Conservation (phyloP, 2,888 invertebrate genomes). For the Saturnia japonica region DNA sequence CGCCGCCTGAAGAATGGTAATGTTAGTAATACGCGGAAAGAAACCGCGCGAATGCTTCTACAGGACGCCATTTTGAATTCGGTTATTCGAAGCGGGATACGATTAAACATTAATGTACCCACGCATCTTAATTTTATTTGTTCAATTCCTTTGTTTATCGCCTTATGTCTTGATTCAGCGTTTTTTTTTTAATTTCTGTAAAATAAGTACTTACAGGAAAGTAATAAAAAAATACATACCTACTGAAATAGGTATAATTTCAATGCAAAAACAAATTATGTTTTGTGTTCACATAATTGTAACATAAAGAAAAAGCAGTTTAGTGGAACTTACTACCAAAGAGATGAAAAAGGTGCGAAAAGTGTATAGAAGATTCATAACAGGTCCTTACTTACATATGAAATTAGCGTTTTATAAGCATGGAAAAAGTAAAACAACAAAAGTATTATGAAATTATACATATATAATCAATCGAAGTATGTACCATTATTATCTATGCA, state of each 20-base stretch:
- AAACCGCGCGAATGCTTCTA: conserved; percentile 66
- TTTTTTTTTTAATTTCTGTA: conserved; percentile 13
- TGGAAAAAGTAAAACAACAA: too few species aligned
- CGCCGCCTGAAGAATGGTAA: conserved; percentile 81
- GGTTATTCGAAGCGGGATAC: conserved; percentile 43
- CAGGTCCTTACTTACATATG: too few species aligned
- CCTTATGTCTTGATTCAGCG: not conserved
- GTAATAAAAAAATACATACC: not conserved
- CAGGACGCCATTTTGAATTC: conserved; percentile 74
- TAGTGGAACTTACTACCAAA: too few species aligned
- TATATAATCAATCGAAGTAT: too few species aligned
- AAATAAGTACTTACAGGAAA: not conserved
- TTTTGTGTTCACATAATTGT: too few species aligned
- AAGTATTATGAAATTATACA: too few species aligned
- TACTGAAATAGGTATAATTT: not conserved
- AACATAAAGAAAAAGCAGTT: too few species aligned
- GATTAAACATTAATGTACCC: conserved; percentile 34
- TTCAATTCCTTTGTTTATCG: not conserved
- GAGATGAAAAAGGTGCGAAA: too few species aligned
- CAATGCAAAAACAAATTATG: too few species aligned
- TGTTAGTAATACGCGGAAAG: conserved; percentile 79
- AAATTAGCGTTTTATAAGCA: too few species aligned
- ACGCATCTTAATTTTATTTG: conserved; percentile 16
- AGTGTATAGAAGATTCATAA: too few species aligned
- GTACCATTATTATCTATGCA: too few species aligned